Conservation (phyloP, 2,113 vertebrate genomes). For the Lates calcarifer region DNA sequence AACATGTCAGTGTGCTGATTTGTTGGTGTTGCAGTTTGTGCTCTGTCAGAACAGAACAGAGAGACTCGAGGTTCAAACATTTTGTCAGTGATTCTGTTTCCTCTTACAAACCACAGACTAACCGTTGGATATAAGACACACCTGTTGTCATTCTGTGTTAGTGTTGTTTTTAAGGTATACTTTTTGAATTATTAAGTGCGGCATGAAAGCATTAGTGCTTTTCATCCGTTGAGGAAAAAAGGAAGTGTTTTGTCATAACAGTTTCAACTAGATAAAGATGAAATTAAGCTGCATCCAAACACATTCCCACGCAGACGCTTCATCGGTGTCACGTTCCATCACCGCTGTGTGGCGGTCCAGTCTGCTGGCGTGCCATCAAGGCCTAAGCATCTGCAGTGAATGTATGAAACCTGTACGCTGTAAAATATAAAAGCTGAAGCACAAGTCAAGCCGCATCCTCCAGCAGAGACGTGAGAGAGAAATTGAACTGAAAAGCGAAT, state of each 20-base stretch:
- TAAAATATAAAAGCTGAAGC: constrained; percentile 36
- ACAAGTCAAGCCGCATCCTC: constrained; percentile 31
- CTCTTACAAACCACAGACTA: too few relatives aligned
- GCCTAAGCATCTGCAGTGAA: constrained; percentile 32
- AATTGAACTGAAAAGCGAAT: constrained; percentile 51
- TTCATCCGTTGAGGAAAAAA: neutral
- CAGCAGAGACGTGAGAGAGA: constrained; percentile 6
- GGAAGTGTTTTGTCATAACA: neutral
- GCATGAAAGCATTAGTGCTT: neutral
- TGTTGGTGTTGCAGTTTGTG: too few relatives aligned
- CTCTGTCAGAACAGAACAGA: too few relatives aligned
- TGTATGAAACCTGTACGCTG: constrained; percentile 24
- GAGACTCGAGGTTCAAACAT: too few relatives aligned
- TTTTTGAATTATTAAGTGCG: constrained; percentile 8
- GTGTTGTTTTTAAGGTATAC: neutral
- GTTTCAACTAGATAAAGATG: neutral
- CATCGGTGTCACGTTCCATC: constrained; percentile 24
- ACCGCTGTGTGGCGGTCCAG: neutral
- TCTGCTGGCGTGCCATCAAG: constrained; percentile 18
- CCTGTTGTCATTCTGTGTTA: neutral
- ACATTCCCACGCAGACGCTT: neutral
- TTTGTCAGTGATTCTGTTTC: neutral
- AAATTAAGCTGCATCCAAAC: constrained; percentile 23
- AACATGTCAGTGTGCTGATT: too few relatives aligned
- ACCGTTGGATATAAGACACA: neutral